A percentile compares a stretch with the other conserved stretches of the same genome.
phyloP scores from a whole-genome alignment of 2,888 invertebrate species.

The Ptycholaimellus sp. region DNA sequence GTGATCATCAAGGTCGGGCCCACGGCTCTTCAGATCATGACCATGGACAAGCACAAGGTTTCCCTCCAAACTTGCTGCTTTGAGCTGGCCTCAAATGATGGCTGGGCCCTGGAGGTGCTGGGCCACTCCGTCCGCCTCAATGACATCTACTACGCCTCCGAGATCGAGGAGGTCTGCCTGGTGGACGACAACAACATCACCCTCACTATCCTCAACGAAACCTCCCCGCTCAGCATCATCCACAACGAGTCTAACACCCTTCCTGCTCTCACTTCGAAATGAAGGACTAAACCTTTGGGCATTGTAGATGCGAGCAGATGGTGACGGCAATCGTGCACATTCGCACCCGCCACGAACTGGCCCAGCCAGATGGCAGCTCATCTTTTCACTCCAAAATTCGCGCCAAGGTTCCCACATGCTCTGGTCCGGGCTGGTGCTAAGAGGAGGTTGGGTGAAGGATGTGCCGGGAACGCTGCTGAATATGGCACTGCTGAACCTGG shows the following conservation, averaged over 20 bases:
- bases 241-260: too few species aligned
- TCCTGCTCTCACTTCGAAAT: too few species aligned
- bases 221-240: conserved; percentile 78
- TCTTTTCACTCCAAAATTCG: conserved; percentile 92
- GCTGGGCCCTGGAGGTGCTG: too few species aligned
- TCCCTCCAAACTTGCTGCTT: too few species aligned
- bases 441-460: too few species aligned
- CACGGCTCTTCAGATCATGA: conserved; percentile 58
- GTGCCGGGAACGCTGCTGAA: conserved; percentile 87
- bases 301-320: conserved; percentile 60
- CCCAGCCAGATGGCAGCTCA: too few species aligned
- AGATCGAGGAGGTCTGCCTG: conserved; percentile 52
- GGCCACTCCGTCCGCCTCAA: conserved; percentile 72
- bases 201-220: conserved; percentile 75
- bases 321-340: conserved; percentile 92
- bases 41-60: conserved; percentile 82
- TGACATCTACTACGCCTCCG: conserved; percentile 90
- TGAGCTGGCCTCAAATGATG: too few species aligned
- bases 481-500: conserved; percentile 80
- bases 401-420: too few species aligned
- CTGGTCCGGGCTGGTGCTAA: too few species aligned
- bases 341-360: conserved; percentile 79
- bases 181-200: conserved; percentile 94
- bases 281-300: too few species aligned
- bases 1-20: conserved; percentile 62